Evolutionary conservation across 2,888 invertebrate genomes (phyloP).

Genomic region (Ormyrus nitidulus): DNA sequence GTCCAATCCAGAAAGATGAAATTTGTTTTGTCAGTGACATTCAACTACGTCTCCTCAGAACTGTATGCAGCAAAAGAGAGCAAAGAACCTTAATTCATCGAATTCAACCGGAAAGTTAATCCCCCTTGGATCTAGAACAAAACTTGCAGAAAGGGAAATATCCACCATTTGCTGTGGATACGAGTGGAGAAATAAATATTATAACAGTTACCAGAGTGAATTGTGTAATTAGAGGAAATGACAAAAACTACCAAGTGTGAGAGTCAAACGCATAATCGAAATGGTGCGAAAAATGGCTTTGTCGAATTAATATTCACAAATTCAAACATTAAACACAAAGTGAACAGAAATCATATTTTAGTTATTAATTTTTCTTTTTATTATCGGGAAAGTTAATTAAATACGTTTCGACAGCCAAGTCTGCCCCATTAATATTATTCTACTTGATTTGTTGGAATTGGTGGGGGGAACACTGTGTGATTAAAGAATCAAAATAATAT

Average conservation of each 20-base stretch:
- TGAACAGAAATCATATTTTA: not conserved
- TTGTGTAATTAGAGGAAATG: conserved; percentile 40
- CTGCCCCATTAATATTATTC: conserved; percentile 16
- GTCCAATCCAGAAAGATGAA: not conserved
- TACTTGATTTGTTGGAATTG: conserved; percentile 27
- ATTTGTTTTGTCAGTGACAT: conserved; percentile 14
- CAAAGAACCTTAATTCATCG: not conserved
- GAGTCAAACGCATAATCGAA: conserved; percentile 31
- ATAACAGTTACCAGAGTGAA: conserved; percentile 25
- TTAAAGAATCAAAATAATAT: not conserved
- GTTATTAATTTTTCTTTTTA: not conserved
- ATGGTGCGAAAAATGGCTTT: not conserved
- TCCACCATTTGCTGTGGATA: conserved; percentile 17
- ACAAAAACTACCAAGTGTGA: conserved; percentile 47
- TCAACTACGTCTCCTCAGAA: conserved; percentile 15
- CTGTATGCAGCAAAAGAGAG: not conserved
- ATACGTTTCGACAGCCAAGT: conserved; percentile 7
- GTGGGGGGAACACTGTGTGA: conserved; percentile 16
- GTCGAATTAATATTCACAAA: too few species aligned
- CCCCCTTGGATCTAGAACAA: conserved; percentile 15
- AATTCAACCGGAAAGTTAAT: conserved; percentile 2
- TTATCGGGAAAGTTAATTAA: not conserved
- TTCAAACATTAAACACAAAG: not conserved
- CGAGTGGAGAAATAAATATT: conserved; percentile 22
- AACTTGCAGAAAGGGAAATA: conserved; percentile 15